These are phyloP conservation scores for Xanthorhoe spadicearia DNA, from an alignment of 2,888 invertebrate genomes.

Conservation along the genomic window DNA sequence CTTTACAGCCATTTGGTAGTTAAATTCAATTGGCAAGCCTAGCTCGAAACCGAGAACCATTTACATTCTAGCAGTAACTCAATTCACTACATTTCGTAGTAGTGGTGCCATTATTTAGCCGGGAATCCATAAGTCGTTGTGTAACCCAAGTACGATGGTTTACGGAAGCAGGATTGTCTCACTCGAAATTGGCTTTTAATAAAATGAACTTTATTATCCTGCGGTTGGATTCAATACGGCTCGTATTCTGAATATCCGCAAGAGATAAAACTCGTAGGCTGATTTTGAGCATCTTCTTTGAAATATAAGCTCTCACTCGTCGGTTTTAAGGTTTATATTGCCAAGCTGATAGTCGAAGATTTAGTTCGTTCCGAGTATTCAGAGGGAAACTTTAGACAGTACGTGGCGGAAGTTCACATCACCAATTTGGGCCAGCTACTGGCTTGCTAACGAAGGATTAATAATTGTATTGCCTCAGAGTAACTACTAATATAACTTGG, in stretches of 20 bases:
- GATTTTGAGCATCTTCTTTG: not conserved
- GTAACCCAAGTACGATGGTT: constrained; percentile 38
- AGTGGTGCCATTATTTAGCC: constrained; percentile 39
- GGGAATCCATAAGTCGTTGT: constrained; percentile 28
- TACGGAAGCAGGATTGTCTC: constrained; percentile 32
- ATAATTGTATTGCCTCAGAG: constrained; percentile 48
- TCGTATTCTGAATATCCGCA: not conserved
- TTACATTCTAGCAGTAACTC: constrained; percentile 35
- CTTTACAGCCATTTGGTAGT: constrained; percentile 33
- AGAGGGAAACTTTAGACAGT: not conserved
- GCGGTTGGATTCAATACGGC: constrained; percentile 1
- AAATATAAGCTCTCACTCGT: constrained; percentile 4
- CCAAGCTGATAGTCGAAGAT: not conserved
- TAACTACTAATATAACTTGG: constrained; percentile 44
- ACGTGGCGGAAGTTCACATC: constrained; percentile 16
- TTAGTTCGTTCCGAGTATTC: not conserved
- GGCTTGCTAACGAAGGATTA: constrained; percentile 47
- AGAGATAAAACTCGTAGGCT: not conserved
- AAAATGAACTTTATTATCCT: constrained; percentile 13
- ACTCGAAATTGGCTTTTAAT: constrained; percentile 10
- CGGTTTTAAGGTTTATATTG: constrained; percentile 5
- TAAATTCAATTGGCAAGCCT: constrained; percentile 32
- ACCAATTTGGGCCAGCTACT: constrained; percentile 47
- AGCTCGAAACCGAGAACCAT: constrained; percentile 32
- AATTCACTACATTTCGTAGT: constrained; percentile 36